Base-by-base conservation (phyloP, 2,797 vertebrate genomes). In the Otus scops region DNA sequence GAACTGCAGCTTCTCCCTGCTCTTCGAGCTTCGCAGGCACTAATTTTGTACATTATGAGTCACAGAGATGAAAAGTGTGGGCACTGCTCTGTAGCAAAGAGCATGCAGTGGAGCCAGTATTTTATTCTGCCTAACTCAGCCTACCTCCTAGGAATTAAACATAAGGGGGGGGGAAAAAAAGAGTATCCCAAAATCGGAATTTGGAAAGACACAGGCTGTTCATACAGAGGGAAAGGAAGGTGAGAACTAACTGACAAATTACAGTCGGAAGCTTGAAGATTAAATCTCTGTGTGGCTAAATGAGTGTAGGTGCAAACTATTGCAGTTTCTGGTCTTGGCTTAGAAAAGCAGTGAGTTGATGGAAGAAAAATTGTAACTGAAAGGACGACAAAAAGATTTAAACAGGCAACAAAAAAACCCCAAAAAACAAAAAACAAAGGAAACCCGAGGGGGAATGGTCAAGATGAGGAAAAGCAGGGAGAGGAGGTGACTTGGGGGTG, bases 61-160 rank as follows among this genome's bases (percentile, higher is more conserved):
- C 96, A 97, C 59, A 70, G 74, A 88, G 59, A 96, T 45, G 70
- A 93, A 87, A 96, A 91, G 84, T 89, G 94, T 96, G 90, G 93
- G 95, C 88, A 92, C 70, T 87, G 81, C 94, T 93, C 77, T 82
- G 70, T 79, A 91, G 93, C 88, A 94, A 94, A 84, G 93, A 94
- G 86, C 74, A 70, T 26, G 36, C 80, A 86, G 74, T 8, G 39
- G 56, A 92, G 90, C 74, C 80, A 93, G 64, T 17, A 34, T 89
- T 93, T 94, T 73, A 90, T 88, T 93, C 92, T 90, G 89, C 34
- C 50, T 79, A 82, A 57, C 32, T 82, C 80, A 87, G 86, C 28
- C 47, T 73, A 48, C 21, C 56, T 94, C 77, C 61, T 39, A 93
- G 76, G 69, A 95, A 84, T 79, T 90, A 92, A 95, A 92, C 43